These are phyloP conservation scores for Cetoscarus ocellatus DNA, from an alignment of 2,797 vertebrate genomes.

Conservation along the genomic window DNA sequence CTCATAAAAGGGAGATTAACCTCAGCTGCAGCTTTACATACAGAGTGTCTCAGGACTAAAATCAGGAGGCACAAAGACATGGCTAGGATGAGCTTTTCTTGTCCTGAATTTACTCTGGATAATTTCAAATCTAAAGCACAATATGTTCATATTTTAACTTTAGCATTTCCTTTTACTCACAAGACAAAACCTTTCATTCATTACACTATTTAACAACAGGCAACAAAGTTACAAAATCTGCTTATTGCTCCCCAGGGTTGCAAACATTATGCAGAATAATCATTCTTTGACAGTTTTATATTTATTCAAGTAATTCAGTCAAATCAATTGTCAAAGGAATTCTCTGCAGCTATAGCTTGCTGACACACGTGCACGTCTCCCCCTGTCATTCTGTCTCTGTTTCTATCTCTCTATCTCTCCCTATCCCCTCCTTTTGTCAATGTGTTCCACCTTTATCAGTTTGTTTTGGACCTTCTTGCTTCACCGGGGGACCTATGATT, in stretches of 20 bases:
- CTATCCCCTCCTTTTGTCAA: background rate
- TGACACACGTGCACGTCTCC: background rate
- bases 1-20: constrained; percentile 13
- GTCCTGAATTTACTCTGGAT: constrained; percentile 28
- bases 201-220: constrained; percentile 32
- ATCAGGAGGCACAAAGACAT: constrained; percentile 1
- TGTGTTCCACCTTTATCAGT: constrained; percentile 54
- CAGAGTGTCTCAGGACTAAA: background rate
- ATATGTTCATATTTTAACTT: constrained; percentile 12
- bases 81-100: constrained; percentile 16
- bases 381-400: background rate
- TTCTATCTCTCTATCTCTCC: background rate
- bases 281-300: constrained; percentile 1
- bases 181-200: constrained; percentile 36
- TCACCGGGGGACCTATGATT: constrained; percentile 72
- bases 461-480: constrained; percentile 69
- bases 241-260: constrained; percentile 26
- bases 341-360: constrained; percentile 7
- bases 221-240: constrained; percentile 42
- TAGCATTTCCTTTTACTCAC: constrained; percentile 26
- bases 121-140: constrained; percentile 27
- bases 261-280: background rate
- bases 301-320: background rate
- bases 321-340: constrained; percentile 2
- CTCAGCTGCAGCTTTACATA: constrained; percentile 6